phyloP scores from a whole-genome alignment of 2,888 invertebrate genomes.

The Mythimna impura region DNA sequence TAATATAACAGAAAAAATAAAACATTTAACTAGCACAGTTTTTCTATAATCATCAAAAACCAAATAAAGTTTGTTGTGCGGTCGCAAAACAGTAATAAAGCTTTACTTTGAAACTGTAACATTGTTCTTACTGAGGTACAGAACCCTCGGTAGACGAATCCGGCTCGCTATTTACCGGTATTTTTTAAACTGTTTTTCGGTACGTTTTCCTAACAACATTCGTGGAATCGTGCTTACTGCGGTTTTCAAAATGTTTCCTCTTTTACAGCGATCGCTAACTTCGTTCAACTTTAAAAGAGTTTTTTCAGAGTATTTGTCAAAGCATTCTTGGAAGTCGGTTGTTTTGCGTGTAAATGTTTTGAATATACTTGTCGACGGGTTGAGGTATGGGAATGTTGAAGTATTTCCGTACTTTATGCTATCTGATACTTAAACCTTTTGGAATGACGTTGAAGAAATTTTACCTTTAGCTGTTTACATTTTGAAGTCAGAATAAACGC shows the following conservation, averaged over 20 bases:
- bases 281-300: constrained; percentile 44
- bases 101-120: neutral
- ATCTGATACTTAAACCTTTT: constrained; percentile 23
- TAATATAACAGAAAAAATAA: neutral
- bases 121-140: neutral
- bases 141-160: neutral
- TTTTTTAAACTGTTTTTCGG: neutral
- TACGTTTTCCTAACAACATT: constrained; percentile 38
- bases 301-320: constrained; percentile 57
- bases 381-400: constrained; percentile 38
- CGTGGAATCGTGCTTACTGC: constrained; percentile 34
- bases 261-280: constrained; percentile 39
- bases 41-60: neutral
- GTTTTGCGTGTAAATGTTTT: constrained; percentile 60
- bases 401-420: constrained; percentile 25
- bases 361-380: constrained; percentile 36
- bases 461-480: constrained; percentile 1
- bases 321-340: constrained; percentile 60
- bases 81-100: neutral
- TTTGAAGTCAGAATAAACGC: neutral
- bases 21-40: neutral
- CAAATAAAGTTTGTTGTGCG: neutral
- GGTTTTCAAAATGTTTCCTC: constrained; percentile 30
- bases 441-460: constrained; percentile 15
- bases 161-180: neutral